These are phyloP conservation scores for Lynx canadensis DNA, from an alignment of 2,113 vertebrate genomes.

Conservation along the genomic window DNA sequence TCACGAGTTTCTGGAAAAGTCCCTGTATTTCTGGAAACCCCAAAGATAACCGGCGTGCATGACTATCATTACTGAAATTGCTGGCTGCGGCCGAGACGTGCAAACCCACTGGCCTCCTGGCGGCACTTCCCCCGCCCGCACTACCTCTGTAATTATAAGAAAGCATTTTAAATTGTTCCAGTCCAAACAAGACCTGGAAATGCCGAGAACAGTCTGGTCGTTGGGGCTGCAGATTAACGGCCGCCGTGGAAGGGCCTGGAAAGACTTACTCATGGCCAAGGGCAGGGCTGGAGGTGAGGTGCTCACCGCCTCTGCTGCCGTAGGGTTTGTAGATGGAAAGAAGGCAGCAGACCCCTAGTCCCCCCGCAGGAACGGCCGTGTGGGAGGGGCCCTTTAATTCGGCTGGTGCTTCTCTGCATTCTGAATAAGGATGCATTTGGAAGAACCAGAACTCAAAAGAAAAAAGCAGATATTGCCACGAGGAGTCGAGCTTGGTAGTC, in stretches of 20 bases:
- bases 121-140: constrained; percentile 37
- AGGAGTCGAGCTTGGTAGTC: not conserved
- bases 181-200: constrained; percentile 84
- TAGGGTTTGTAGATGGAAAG: not conserved
- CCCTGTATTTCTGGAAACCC: constrained; percentile 83
- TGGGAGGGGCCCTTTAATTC: not conserved
- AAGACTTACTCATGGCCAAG: constrained; percentile 71
- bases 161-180: constrained; percentile 83
- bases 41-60: constrained; percentile 83
- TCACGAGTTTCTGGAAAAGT: constrained; percentile 66
- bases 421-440: rapidly evolving
- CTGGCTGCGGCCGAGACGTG: constrained; percentile 78
- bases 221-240: constrained; percentile 71
- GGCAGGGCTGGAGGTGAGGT: constrained; percentile 42
- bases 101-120: constrained; percentile 50
- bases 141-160: constrained; percentile 84
- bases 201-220: constrained; percentile 67
- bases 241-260: constrained; percentile 65
- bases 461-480: not conserved
- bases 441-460: not conserved
- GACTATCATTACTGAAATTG: constrained; percentile 88
- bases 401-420: rapidly evolving
- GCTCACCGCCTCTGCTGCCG: not conserved
- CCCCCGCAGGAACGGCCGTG: rapidly evolving
- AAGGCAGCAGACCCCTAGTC: not conserved